Evolutionary conservation across 2,888 invertebrate species (phyloP).

Genomic region (Microctonus aethiopoides): DNA sequence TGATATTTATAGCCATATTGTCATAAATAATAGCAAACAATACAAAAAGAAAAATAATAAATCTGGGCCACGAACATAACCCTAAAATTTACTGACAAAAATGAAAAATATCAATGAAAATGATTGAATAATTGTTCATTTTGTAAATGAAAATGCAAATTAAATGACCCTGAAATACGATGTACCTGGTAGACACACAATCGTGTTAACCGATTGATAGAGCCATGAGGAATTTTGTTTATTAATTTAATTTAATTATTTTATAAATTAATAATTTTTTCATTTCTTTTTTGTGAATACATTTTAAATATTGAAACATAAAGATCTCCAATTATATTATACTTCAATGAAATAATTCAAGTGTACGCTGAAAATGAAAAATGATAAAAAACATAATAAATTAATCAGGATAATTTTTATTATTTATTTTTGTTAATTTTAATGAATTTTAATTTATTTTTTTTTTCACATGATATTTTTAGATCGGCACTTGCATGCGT

Average conservation of each 20-base stretch:
- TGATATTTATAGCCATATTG: background rate
- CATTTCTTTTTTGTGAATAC: no score
- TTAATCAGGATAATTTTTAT: background rate
- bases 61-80: conserved; percentile 27
- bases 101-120: conserved; percentile 14
- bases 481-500: conserved; percentile 35
- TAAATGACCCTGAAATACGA: conserved; percentile 56
- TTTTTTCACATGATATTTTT: conserved; percentile 30
- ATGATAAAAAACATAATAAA: background rate
- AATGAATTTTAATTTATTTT: conserved; percentile 16
- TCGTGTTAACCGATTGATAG: conserved; percentile 57
- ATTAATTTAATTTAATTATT: no score
- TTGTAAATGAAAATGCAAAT: conserved; percentile 41
- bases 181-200: conserved; percentile 64
- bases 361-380: background rate
- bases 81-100: conserved; percentile 24
- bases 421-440: conserved; percentile 8
- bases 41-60: background rate
- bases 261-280: no score
- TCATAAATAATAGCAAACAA: background rate
- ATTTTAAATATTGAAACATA: no score
- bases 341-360: background rate
- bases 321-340: no score
- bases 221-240: conserved; percentile 56
- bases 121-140: conserved; percentile 38